These are phyloP conservation scores for Acromyrmex heyeri DNA, from an alignment of 1,140 invertebrate species.

Conservation along the genomic window DNA sequence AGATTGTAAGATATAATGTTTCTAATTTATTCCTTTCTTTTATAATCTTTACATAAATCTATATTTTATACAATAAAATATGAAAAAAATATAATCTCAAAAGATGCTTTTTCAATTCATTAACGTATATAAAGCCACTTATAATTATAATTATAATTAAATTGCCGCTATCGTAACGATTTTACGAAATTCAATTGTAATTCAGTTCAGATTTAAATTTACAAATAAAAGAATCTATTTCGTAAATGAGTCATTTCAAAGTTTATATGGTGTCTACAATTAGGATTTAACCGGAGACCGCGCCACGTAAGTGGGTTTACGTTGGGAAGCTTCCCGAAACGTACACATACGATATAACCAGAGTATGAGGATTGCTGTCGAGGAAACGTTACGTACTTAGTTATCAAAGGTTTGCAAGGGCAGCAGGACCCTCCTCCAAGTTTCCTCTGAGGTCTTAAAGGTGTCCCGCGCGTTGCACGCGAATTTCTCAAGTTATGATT, in stretches of 20 bases:
- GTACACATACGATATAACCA: conserved; percentile 1
- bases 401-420: conserved; percentile 82
- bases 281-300: conserved; percentile 19
- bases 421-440: conserved; percentile 72
- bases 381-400: conserved; percentile 73
- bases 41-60: neutral
- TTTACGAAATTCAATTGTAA: neutral
- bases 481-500: conserved; percentile 86
- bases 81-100: neutral
- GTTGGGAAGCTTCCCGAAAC: neutral
- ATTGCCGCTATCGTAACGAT: neutral
- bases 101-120: neutral
- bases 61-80: neutral
- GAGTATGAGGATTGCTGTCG: conserved; percentile 54
- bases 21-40: neutral
- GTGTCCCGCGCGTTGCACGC: conserved; percentile 78
- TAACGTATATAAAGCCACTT: neutral
- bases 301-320: conserved; percentile 42
- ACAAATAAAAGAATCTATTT: neutral
- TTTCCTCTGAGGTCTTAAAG: conserved; percentile 83
- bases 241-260: conserved; percentile 14
- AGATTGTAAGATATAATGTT: neutral
- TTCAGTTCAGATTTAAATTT: neutral
- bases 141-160: neutral
- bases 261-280: conserved; percentile 35